These are phyloP conservation scores for Tympanoctomys barrerae DNA, from an alignment of 2,797 vertebrate genomes.

Conservation along the genomic window DNA sequence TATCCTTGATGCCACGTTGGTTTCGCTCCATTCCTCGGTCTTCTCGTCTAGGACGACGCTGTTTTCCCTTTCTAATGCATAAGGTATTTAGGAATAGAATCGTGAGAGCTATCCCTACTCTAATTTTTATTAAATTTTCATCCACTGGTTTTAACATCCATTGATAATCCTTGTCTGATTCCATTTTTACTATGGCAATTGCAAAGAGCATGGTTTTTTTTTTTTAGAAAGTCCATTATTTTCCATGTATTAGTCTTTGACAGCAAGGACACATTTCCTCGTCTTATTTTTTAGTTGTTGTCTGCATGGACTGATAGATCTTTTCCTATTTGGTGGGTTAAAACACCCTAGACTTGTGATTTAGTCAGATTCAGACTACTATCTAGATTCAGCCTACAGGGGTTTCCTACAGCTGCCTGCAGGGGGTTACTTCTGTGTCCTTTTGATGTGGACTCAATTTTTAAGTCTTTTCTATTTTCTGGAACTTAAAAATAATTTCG, in stretches of 20 bases:
- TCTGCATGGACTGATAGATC: background rate
- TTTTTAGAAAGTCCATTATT: background rate
- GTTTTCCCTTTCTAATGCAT: background rate
- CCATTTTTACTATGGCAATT: background rate
- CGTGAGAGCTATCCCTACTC: background rate
- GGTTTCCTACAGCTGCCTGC: background rate
- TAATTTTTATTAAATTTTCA: constrained; percentile 7
- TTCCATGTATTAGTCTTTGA: background rate
- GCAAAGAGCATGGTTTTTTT: background rate
- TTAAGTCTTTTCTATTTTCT: constrained; percentile 14
- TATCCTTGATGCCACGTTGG: background rate
- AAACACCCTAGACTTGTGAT: background rate
- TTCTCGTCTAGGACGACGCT: background rate
- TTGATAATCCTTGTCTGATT: constrained; percentile 5
- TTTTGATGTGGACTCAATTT: background rate
- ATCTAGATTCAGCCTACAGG: background rate
- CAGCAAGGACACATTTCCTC: background rate
- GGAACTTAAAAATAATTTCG: background rate
- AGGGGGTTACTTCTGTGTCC: background rate
- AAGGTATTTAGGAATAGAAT: background rate
- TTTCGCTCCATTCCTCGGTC: background rate
- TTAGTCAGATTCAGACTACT: background rate
- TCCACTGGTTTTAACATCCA: background rate
- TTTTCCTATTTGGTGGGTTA: background rate
- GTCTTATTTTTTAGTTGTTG: background rate